Evolutionary conservation across 2,888 invertebrate genomes (phyloP).

Genomic region (Muschampia plurimacula): DNA sequence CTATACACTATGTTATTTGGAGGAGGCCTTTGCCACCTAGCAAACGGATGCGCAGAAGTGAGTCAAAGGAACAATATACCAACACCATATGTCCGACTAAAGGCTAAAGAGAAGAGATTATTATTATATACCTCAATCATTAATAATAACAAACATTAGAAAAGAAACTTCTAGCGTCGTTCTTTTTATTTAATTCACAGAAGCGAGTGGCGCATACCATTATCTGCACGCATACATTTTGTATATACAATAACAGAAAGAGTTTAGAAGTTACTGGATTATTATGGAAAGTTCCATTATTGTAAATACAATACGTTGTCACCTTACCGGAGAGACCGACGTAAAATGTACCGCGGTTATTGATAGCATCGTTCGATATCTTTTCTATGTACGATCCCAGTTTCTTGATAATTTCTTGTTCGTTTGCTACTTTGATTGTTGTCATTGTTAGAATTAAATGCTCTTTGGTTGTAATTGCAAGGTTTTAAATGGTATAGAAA

Average conservation of each 20-base stretch:
- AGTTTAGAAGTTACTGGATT: background rate
- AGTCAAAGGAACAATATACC: too few species aligned
- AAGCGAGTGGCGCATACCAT: background rate
- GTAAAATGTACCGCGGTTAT: conserved; percentile 87
- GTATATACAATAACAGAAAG: background rate
- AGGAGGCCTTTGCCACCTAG: too few species aligned
- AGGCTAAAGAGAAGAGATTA: too few species aligned
- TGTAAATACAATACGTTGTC: conserved; percentile 4
- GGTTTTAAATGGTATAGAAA: background rate
- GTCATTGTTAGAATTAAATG: conserved; percentile 59
- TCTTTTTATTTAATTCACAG: background rate
- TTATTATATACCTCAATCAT: background rate
- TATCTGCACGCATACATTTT: background rate
- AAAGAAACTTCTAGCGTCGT: too few species aligned
- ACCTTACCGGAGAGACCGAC: conserved; percentile 91
- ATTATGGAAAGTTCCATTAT: conserved; percentile 14
- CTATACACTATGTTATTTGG: too few species aligned
- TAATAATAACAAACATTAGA: background rate
- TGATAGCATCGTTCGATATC: conserved; percentile 88
- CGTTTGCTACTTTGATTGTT: conserved; percentile 77
- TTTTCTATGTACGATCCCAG: conserved; percentile 87
- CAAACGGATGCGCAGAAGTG: too few species aligned
- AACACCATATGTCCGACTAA: too few species aligned
- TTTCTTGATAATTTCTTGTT: conserved; percentile 85
- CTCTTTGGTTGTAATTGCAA: background rate